Evolutionary conservation across 2,888 invertebrate genomes (phyloP).

Genomic region (Drosophila cracens): DNA sequence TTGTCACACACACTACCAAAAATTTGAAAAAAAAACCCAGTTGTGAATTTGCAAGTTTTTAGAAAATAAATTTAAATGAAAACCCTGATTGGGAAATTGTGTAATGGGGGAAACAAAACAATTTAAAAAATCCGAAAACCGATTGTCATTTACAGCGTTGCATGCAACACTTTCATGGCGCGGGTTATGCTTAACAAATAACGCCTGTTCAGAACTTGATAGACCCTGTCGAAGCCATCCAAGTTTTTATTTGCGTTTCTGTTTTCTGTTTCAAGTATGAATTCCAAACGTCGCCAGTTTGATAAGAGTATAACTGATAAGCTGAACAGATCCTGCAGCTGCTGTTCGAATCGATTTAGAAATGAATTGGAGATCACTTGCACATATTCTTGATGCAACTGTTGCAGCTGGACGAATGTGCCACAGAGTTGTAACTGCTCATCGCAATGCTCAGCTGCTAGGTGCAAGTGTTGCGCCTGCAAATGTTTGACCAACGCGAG

Average conservation of each 20-base stretch:
- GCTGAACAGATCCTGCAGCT: constrained; percentile 8
- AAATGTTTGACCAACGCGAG: neutral
- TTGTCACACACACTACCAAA: constrained; percentile 47
- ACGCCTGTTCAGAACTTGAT: neutral
- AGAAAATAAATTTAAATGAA: constrained; percentile 31
- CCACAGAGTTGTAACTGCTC: neutral
- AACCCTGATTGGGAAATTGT: neutral
- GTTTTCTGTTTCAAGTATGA: neutral
- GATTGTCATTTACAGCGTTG: neutral
- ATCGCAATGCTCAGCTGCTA: neutral
- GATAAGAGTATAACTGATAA: constrained; percentile 8
- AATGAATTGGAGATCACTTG: neutral
- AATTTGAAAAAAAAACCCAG: constrained; percentile 61
- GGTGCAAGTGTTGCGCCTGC: neutral
- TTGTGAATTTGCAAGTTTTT: constrained; percentile 32
- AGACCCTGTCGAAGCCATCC: neutral
- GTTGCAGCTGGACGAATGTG: constrained; percentile 18
- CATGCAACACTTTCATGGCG: neutral
- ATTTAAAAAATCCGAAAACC: neutral
- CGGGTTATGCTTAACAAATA: neutral
- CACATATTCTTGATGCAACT: constrained; percentile 26
- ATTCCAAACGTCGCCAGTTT: constrained; percentile 30
- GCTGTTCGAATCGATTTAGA: neutral
- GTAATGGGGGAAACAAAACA: neutral
- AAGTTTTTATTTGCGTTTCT: neutral